These are phyloP conservation scores for Oostethus manadensis DNA, from an alignment of 2,113 vertebrate genomes.

Conservation along the genomic window DNA sequence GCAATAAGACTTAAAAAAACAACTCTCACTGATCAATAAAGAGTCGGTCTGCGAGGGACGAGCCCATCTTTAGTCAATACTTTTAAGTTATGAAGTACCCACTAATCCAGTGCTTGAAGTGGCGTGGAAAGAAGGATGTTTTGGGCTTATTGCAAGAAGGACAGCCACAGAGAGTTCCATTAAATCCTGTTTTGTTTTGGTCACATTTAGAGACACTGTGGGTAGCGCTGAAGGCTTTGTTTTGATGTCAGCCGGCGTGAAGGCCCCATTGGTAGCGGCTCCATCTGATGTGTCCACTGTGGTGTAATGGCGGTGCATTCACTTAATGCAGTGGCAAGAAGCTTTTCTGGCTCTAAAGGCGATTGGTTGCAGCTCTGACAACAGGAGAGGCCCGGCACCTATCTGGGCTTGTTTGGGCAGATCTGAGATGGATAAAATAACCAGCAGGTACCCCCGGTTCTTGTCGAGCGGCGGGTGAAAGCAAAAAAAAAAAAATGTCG, in stretches of 20 bases:
- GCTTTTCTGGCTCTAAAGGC: slow-evolving; percentile 11
- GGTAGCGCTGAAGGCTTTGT: slow-evolving; percentile 1
- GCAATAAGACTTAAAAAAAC: slow-evolving; percentile 31
- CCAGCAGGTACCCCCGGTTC: slow-evolving; percentile 18
- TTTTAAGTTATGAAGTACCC: slow-evolving; percentile 42
- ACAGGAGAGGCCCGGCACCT: slow-evolving; percentile 1
- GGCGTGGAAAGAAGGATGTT: slow-evolving; percentile 24
- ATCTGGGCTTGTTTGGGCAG: slow-evolving; percentile 34
- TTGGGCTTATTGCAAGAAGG: slow-evolving; percentile 2
- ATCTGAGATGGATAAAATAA: slow-evolving; percentile 41
- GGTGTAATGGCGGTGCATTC: slow-evolving; percentile 14
- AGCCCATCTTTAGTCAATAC: slow-evolving; percentile 56
- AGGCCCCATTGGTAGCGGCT: background rate
- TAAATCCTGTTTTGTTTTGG: slow-evolving; percentile 1
- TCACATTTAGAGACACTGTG: slow-evolving; percentile 14
- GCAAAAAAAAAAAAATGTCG: slow-evolving; percentile 31
- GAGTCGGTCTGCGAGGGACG: slow-evolving; percentile 40
- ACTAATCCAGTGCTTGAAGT: slow-evolving; percentile 46
- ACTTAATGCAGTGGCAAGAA: slow-evolving; percentile 2
- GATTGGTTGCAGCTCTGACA: slow-evolving; percentile 22
- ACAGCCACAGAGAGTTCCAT: slow-evolving; percentile 5
- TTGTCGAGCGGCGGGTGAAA: slow-evolving; percentile 17
- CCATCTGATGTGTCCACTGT: slow-evolving; percentile 2
- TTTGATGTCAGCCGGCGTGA: background rate
- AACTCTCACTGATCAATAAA: slow-evolving; percentile 46